Evolutionary conservation across 2,113 vertebrate species (phyloP).

Genomic region (Garra rufa): DNA sequence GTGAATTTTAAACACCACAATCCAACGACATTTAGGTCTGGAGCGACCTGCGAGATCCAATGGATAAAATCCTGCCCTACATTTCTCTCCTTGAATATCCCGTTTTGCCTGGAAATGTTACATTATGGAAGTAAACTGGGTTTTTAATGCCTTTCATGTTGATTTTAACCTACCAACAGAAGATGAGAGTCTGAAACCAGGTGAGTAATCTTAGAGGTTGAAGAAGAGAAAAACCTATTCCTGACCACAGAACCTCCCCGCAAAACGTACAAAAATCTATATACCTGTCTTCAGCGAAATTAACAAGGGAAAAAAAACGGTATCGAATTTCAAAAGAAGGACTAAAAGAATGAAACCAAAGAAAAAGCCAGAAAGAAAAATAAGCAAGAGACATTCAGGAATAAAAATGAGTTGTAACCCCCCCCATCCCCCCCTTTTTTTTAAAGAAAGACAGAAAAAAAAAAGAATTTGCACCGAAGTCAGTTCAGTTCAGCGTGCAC

Average conservation of each 20-base stretch:
- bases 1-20: not conserved
- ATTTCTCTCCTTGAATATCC: not conserved
- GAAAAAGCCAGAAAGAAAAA: constrained; percentile 31
- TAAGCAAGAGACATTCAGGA: constrained; percentile 27
- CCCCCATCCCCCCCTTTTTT: not conserved
- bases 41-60: not conserved
- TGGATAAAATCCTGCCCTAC: not conserved
- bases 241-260: not conserved
- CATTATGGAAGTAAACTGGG: not conserved
- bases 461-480: not conserved
- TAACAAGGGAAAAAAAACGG: not conserved
- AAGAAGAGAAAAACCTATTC: not conserved
- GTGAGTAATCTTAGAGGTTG: not conserved
- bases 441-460: not conserved
- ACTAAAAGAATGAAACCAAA: not conserved
- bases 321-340: constrained; percentile 17
- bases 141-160: constrained; percentile 2
- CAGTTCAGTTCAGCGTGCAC: constrained; percentile 18
- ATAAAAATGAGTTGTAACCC: constrained; percentile 40
- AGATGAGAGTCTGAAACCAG: constrained; percentile 1
- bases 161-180: constrained; percentile 1
- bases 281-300: constrained; percentile 15
- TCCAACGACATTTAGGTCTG: not conserved
- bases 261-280: constrained; percentile 1
- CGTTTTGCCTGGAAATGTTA: not conserved